Conservation (phyloP, 2,113 vertebrate genomes). For the Paraplagusia blochii region DNA sequence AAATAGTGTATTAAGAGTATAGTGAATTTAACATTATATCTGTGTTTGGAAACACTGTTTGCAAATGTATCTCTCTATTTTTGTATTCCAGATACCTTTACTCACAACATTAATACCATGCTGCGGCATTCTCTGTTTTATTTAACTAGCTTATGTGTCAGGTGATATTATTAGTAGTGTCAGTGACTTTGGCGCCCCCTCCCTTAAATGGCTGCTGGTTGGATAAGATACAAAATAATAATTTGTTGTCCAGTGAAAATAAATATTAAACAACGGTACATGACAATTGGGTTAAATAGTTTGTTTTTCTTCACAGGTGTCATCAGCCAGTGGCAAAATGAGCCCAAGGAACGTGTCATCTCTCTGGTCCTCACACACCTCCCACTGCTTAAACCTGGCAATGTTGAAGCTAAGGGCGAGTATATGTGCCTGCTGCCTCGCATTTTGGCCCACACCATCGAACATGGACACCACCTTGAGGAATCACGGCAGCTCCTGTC, state of each 20-base stretch:
- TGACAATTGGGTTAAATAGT: too few species aligned
- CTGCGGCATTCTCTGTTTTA: background rate
- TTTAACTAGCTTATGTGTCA: background rate
- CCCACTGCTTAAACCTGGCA: constrained; percentile 94
- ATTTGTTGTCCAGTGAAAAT: too few species aligned
- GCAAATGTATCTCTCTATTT: constrained; percentile 12
- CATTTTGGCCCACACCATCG: constrained; percentile 95
- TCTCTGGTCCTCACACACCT: constrained; percentile 92
- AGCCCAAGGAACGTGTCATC: constrained; percentile 95
- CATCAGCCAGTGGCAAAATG: constrained; percentile 95
- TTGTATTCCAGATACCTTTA: constrained; percentile 5
- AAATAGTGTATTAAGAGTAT: constrained; percentile 35
- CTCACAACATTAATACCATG: background rate
- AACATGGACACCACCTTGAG: constrained; percentile 94
- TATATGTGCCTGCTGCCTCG: constrained; percentile 97
- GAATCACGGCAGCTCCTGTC: constrained; percentile 96
- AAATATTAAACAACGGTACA: too few species aligned
- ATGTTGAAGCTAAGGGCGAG: constrained; percentile 91
- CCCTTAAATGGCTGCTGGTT: background rate
- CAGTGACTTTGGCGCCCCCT: too few species aligned
- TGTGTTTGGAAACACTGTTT: constrained; percentile 6
- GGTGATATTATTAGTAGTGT: background rate
- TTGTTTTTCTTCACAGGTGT: constrained; percentile 73
- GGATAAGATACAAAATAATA: background rate
- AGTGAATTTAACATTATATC: constrained; percentile 24